phyloP scores from a whole-genome alignment of 1,140 invertebrate species.

The Pseudomyrmex concolor region DNA sequence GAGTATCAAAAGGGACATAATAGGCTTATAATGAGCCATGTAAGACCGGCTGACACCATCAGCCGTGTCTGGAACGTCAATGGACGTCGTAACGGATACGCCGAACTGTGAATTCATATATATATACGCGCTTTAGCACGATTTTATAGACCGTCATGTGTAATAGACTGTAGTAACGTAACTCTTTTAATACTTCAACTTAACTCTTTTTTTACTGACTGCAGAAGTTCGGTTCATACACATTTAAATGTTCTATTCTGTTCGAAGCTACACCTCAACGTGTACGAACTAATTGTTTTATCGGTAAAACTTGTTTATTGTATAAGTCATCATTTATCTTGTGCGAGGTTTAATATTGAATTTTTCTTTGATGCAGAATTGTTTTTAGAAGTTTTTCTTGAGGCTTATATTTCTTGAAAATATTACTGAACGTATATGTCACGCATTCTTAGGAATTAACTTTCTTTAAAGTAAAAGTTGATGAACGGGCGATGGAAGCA shows the following conservation, averaged over 20 bases:
- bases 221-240: no score
- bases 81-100: no score
- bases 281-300: neutral
- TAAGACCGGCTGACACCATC: neutral
- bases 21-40: constrained; percentile 12
- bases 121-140: no score
- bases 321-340: no score
- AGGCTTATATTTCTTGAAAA: constrained; percentile 16
- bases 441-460: neutral
- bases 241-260: no score
- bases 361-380: neutral
- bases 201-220: no score
- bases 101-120: no score
- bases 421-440: constrained; percentile 5
- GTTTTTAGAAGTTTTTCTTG: no score
- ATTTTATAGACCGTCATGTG: neutral
- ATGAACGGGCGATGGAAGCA: neutral
- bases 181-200: no score
- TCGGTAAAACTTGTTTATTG: constrained; percentile 9
- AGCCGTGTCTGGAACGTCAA: neutral
- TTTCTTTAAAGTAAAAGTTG: neutral
- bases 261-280: no score
- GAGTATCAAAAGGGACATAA: constrained; percentile 6
- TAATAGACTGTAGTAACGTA: neutral
- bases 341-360: no score